These are phyloP conservation scores for Hiodon tergisus DNA, from an alignment of 2,113 vertebrate species.

Conservation along the genomic window DNA sequence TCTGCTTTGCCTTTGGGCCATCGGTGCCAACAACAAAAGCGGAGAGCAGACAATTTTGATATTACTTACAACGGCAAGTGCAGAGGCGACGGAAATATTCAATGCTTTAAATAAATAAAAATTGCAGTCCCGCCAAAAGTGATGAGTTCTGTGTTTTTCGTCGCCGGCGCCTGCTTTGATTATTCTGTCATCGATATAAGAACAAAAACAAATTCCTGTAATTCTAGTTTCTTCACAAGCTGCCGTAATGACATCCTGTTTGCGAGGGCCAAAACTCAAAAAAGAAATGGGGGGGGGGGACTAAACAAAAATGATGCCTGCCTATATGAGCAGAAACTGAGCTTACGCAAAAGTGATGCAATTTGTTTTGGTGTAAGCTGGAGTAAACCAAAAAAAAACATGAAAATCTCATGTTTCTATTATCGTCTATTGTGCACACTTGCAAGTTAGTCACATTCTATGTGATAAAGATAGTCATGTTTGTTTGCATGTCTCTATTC, in stretches of 20 bases:
- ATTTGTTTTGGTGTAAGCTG: slow-evolving; percentile 2
- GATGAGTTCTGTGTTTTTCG: slow-evolving; percentile 3
- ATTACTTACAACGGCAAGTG: background rate
- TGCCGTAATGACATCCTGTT: background rate
- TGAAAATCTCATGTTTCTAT: background rate
- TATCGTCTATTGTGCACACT: background rate
- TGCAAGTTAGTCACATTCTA: background rate
- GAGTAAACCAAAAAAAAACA: background rate
- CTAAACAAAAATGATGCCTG: background rate
- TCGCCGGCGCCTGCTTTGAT: slow-evolving; percentile 2
- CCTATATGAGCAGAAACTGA: background rate
- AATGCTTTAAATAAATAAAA: background rate
- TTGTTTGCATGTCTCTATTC: no score
- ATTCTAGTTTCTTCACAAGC: background rate
- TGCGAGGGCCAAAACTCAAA: background rate
- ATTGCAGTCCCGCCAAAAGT: background rate
- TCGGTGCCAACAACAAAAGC: slow-evolving; percentile 4
- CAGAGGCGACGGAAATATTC: slow-evolving; percentile 4
- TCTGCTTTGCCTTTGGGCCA: background rate
- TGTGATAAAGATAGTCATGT: no score
- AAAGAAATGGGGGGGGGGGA: background rate
- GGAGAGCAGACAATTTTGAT: background rate
- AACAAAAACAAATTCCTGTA: background rate
- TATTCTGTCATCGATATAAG: background rate
- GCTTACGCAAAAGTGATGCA: slow-evolving; percentile 5